Evolutionary conservation across 2,113 vertebrate genomes (phyloP).

Genomic region (Antechinus stuartii): DNA sequence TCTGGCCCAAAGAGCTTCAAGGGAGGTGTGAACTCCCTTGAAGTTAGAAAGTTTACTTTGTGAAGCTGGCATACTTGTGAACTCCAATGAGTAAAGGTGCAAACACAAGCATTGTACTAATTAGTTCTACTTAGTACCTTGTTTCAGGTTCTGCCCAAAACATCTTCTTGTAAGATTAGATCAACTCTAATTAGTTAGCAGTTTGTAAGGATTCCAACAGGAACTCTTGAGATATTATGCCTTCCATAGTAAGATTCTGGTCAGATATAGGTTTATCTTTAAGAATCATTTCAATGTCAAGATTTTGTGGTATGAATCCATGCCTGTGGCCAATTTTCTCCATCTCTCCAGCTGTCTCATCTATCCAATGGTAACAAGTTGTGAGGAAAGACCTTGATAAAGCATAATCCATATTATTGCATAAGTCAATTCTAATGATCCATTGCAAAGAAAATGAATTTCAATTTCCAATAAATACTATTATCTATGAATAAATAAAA

Average conservation of each 20-base stretch:
- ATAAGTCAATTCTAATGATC: slow-evolving; percentile 58
- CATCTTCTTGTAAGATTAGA: too few species aligned
- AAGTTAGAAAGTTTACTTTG: too few species aligned
- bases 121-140: too few species aligned
- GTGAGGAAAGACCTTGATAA: not conserved
- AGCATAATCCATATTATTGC: not conserved
- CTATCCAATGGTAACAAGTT: not conserved
- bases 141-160: too few species aligned
- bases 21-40: too few species aligned
- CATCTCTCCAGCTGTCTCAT: not conserved
- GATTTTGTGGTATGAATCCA: not conserved
- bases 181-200: too few species aligned
- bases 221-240: not conserved
- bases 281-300: not conserved
- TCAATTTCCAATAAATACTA: slow-evolving; percentile 41
- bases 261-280: not conserved
- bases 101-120: too few species aligned
- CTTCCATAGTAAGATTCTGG: not conserved
- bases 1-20: too few species aligned
- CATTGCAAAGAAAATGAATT: slow-evolving; percentile 54
- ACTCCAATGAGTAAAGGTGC: too few species aligned
- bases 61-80: too few species aligned
- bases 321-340: not conserved
- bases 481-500: slow-evolving; percentile 63
- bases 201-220: too few species aligned